Conservation (phyloP, 2,888 invertebrate species). For the Aspidiotus rigidus region DNA sequence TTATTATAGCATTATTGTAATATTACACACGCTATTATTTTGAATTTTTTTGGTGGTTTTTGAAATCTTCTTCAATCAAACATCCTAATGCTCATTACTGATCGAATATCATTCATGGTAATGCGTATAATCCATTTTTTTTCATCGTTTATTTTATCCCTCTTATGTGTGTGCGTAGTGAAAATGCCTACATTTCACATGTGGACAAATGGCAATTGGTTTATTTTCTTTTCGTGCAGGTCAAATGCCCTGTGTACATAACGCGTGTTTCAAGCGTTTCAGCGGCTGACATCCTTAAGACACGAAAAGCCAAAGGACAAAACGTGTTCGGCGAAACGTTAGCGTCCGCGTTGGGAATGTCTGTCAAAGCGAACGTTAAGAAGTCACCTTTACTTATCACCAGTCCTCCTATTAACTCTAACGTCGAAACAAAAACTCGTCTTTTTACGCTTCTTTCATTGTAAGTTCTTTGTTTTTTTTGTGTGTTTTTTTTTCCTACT, state of each 20-base stretch:
- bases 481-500: background rate
- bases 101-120: too few relatives aligned
- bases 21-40: too few relatives aligned
- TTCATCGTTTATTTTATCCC: too few relatives aligned
- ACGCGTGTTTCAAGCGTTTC: slow-evolving; percentile 95
- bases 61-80: too few relatives aligned
- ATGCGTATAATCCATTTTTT: too few relatives aligned
- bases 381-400: slow-evolving; percentile 56
- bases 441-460: slow-evolving; percentile 77
- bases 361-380: slow-evolving; percentile 18
- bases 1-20: too few relatives aligned
- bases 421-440: slow-evolving; percentile 72
- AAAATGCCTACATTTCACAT: too few relatives aligned
- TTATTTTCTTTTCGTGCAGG: slow-evolving; percentile 51
- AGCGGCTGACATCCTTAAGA: slow-evolving; percentile 69
- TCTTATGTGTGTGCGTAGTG: too few relatives aligned
- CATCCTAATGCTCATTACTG: too few relatives aligned
- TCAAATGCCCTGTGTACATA: slow-evolving; percentile 83
- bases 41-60: too few relatives aligned
- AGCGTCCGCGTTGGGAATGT: slow-evolving; percentile 61
- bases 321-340: slow-evolving; percentile 87
- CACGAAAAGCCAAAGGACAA: slow-evolving; percentile 42
- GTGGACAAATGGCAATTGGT: too few relatives aligned
- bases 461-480: slow-evolving; percentile 52
- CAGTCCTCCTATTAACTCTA: slow-evolving; percentile 87